phyloP scores from a whole-genome alignment of 2,888 invertebrate species.

The Mylabris sibirica region DNA sequence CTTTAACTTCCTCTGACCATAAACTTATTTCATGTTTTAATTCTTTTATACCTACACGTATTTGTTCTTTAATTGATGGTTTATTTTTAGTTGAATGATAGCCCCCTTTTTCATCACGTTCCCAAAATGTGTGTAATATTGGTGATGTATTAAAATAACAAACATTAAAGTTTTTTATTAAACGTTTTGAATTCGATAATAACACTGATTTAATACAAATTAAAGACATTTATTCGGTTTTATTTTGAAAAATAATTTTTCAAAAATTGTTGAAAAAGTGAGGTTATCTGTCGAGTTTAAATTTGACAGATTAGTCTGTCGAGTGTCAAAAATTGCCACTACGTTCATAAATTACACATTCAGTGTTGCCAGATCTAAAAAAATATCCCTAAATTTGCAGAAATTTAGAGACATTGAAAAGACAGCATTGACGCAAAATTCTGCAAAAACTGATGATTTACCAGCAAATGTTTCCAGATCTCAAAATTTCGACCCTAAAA shows the following conservation, averaged over 20 bases:
- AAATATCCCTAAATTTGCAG: too few species aligned
- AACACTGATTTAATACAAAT: background rate
- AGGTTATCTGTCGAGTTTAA: background rate
- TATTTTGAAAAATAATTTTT: too few species aligned
- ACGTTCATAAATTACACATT: background rate
- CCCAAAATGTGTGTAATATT: conserved; percentile 63
- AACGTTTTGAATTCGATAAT: background rate
- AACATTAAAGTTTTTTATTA: background rate
- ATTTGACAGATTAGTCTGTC: background rate
- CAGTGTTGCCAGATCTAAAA: too few species aligned
- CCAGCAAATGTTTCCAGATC: too few species aligned
- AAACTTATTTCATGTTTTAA: conserved; percentile 72
- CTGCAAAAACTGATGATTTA: too few species aligned
- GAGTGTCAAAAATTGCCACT: background rate
- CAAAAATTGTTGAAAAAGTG: background rate
- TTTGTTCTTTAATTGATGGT: conserved; percentile 63
- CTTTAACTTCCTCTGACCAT: conserved; percentile 73
- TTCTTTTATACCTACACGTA: conserved; percentile 71
- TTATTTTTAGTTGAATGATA: conserved; percentile 61
- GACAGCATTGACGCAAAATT: too few species aligned
- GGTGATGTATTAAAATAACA: conserved; percentile 46
- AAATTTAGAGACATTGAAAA: too few species aligned
- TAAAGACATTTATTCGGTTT: background rate
- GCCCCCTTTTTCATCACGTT: conserved; percentile 69
- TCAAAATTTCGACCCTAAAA: too few species aligned